phyloP scores from a whole-genome alignment of 2,113 vertebrate genomes.

The Neodontobutis hainanensis region DNA sequence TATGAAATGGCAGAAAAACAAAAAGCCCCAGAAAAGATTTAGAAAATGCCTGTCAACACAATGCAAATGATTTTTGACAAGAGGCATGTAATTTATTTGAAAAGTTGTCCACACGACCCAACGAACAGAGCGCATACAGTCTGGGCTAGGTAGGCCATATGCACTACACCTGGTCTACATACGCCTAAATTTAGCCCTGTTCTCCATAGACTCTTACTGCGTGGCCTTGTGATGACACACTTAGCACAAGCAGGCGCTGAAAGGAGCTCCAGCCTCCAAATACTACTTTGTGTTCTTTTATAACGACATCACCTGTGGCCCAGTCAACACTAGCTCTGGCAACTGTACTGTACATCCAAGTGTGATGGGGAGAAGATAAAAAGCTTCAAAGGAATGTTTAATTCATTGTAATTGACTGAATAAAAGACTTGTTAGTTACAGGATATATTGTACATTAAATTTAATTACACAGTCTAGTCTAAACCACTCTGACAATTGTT shows the following conservation, averaged over 20 bases:
- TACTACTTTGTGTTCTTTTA: neutral
- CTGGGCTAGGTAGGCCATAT: constrained; percentile 64
- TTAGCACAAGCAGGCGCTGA: constrained; percentile 37
- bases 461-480: no score
- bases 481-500: no score
- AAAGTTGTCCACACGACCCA: constrained; percentile 23
- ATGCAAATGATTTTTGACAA: constrained; percentile 10
- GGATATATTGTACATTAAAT: no score
- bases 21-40: constrained; percentile 18
- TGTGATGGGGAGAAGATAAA: constrained; percentile 20
- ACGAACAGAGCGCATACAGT: constrained; percentile 22
- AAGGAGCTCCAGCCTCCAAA: constrained; percentile 14
- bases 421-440: no score
- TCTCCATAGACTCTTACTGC: constrained; percentile 56
- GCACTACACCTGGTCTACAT: constrained; percentile 72
- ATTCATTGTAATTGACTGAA: no score
- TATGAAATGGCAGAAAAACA: no score
- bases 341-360: neutral
- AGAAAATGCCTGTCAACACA: constrained; percentile 14
- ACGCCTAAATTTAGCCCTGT: constrained; percentile 71
- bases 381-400: constrained; percentile 35
- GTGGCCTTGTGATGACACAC: constrained; percentile 43
- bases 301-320: constrained; percentile 43
- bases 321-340: neutral
- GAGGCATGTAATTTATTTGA: constrained; percentile 13